phyloP scores from a whole-genome alignment of 2,888 invertebrate species.

The Gortyna flavago region DNA sequence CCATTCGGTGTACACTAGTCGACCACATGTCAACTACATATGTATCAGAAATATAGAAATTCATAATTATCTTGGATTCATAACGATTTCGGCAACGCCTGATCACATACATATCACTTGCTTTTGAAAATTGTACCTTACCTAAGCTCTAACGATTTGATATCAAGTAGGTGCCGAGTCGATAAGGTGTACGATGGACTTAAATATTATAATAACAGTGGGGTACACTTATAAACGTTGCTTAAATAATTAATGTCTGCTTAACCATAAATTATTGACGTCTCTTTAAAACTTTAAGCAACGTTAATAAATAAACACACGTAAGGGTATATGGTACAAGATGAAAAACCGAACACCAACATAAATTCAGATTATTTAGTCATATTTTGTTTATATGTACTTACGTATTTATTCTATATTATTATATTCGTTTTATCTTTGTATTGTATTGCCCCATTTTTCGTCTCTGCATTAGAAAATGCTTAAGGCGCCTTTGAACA shows the following conservation, averaged over 20 bases:
- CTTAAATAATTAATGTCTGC: not conserved
- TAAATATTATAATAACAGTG: not conserved
- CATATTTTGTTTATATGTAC: not conserved
- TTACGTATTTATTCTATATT: not conserved
- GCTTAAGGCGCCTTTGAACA: not conserved
- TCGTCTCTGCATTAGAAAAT: not conserved
- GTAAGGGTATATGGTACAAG: not conserved
- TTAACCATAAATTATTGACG: not conserved
- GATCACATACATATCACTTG: not conserved
- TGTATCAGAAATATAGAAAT: not conserved
- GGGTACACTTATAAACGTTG: not conserved
- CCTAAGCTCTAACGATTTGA: not conserved
- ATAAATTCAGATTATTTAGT: not conserved
- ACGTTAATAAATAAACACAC: slow-evolving; percentile 4
- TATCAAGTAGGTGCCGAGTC: not conserved
- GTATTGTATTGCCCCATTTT: not conserved
- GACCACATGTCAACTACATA: not conserved
- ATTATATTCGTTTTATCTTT: not conserved
- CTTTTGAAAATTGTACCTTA: not conserved
- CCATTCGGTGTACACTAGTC: not conserved
- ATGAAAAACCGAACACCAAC: slow-evolving; percentile 41
- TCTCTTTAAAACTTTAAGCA: slow-evolving; percentile 7
- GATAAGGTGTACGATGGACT: slow-evolving; percentile 3
- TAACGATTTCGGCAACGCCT: not conserved
- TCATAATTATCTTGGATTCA: not conserved